A percentile compares a stretch with the other conserved stretches of the same genome.
Evolutionary conservation across 23 tunicate genomes (phyloP).

Genomic region (Pegea sp.): DNA sequence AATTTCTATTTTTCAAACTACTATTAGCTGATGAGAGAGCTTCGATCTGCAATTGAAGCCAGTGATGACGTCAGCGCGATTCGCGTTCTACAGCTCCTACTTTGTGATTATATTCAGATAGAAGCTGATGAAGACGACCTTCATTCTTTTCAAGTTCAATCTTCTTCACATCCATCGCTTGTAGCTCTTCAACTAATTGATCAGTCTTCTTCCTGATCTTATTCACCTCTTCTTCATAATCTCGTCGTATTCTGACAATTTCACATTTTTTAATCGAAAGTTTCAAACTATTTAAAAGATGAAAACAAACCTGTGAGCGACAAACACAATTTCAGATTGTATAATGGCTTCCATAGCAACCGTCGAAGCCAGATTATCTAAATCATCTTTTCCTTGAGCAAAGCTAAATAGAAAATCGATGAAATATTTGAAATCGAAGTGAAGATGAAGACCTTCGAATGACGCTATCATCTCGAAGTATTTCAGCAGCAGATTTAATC

Average conservation of each 20-base stretch:
- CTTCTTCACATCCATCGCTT: conserved; percentile 1
- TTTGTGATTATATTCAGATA: too few relatives aligned
- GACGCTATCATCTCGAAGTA: conserved; percentile 18
- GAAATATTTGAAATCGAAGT: not conserved
- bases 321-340: conserved; percentile 61
- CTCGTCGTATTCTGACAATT: conserved; percentile 66
- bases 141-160: not conserved
- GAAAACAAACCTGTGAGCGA: conserved; percentile 31
- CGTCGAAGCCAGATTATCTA: conserved; percentile 63
- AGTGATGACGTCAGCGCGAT: too few relatives aligned
- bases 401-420: not conserved
- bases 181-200: too few relatives aligned
- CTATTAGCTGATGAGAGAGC: too few relatives aligned
- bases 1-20: too few relatives aligned
- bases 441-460: conserved; percentile 44
- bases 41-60: too few relatives aligned
- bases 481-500: conserved; percentile 22
- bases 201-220: too few relatives aligned
- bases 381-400: too few relatives aligned
- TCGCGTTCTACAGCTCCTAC: too few relatives aligned
- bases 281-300: not conserved
- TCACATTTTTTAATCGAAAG: not conserved
- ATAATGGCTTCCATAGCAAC: conserved; percentile 72
- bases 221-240: conserved; percentile 52
- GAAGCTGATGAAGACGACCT: too few relatives aligned